A percentile compares a stretch with the other conserved stretches of the same genome.
Conservation (phyloP, 2,113 vertebrate genomes). For the Petaurus breviceps region DNA sequence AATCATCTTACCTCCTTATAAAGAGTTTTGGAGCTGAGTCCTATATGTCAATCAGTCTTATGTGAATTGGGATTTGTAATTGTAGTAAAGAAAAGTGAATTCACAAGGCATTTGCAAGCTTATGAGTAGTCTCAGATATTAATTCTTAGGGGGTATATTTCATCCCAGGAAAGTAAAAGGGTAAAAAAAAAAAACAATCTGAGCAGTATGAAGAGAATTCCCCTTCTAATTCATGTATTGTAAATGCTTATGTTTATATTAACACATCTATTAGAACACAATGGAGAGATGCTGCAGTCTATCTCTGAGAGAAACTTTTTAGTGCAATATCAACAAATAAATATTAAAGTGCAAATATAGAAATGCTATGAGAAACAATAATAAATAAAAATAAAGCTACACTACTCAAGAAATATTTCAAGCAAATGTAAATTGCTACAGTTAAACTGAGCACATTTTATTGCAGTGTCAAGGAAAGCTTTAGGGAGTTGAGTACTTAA, state of each 20-base stretch:
- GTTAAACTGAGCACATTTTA: constrained; percentile 14
- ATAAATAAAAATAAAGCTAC: constrained; percentile 42
- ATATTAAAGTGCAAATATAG: constrained; percentile 53
- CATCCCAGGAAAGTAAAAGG: constrained; percentile 27
- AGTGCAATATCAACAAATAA: constrained; percentile 60
- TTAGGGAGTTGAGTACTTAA: not conserved
- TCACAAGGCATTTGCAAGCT: not conserved
- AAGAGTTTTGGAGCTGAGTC: constrained; percentile 48
- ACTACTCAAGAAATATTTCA: constrained; percentile 43
- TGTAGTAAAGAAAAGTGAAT: constrained; percentile 16
- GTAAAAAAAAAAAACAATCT: constrained; percentile 22
- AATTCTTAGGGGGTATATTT: not conserved
- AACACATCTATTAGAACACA: constrained; percentile 63
- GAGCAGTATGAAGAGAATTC: constrained; percentile 42
- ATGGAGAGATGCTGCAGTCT: constrained; percentile 54
- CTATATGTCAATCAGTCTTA: constrained; percentile 30
- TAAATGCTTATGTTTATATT: constrained; percentile 41
- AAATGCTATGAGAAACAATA: constrained; percentile 42
- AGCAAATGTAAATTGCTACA: constrained; percentile 48
- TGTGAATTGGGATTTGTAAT: constrained; percentile 56
- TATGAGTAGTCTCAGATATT: constrained; percentile 2
- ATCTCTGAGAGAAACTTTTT: constrained; percentile 58
- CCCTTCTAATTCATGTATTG: constrained; percentile 33
- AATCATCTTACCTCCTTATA: not conserved
- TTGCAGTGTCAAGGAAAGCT: not conserved